phyloP scores from a whole-genome alignment of 1,140 invertebrate genomes.

The Ladona fulva region DNA sequence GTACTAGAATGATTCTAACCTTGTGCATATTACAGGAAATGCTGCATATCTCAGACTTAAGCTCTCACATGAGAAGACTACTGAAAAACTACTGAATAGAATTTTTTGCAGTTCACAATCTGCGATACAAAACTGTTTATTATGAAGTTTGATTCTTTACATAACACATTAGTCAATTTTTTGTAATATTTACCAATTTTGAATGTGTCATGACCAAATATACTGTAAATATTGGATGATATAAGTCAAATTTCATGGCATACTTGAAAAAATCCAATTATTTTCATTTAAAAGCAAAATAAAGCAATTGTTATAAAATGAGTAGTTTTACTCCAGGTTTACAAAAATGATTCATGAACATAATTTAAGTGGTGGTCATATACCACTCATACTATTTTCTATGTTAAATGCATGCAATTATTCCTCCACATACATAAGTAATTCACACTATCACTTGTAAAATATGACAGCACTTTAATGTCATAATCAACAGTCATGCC shows the following conservation, averaged over 20 bases:
- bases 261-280: neutral
- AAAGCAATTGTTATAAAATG: neutral
- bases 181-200: neutral
- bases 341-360: neutral
- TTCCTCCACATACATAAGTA: neutral
- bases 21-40: constrained; percentile 35
- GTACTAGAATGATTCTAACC: neutral
- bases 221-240: no score
- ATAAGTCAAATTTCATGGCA: neutral
- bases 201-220: no score
- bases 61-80: constrained; percentile 35
- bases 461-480: neutral
- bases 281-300: neutral
- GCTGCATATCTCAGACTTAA: constrained; percentile 41
- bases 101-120: neutral
- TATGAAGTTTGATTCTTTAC: neutral
- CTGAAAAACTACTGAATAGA: constrained; percentile 23
- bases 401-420: neutral
- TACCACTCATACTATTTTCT: neutral
- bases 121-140: neutral
- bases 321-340: neutral
- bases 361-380: neutral
- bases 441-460: neutral
- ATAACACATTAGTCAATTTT: neutral
- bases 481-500: no score